Evolutionary conservation across 2,888 invertebrate genomes (phyloP).

Genomic region (Apotomis capreana): DNA sequence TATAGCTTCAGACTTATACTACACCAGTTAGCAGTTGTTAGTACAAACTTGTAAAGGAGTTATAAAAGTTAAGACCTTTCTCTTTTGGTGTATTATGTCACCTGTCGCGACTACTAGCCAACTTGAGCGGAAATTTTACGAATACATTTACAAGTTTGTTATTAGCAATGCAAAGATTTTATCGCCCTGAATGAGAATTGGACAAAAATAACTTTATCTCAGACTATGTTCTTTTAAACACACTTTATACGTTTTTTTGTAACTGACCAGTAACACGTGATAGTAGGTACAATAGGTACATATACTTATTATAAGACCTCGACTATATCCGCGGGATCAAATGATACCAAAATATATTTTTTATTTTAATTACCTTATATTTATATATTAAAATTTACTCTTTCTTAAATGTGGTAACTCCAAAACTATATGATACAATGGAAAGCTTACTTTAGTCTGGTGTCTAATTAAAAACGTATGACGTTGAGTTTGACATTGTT

Average conservation of each 20-base stretch:
- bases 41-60: background rate
- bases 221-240: background rate
- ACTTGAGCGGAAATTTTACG: conserved; percentile 37
- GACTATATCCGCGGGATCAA: too few relatives aligned
- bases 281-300: too few relatives aligned
- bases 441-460: too few relatives aligned
- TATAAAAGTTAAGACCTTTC: background rate
- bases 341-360: too few relatives aligned
- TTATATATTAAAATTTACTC: too few relatives aligned
- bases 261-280: too few relatives aligned
- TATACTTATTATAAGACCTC: too few relatives aligned
- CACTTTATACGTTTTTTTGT: background rate
- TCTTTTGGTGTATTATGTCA: background rate
- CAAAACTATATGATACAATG: too few relatives aligned
- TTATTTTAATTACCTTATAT: too few relatives aligned
- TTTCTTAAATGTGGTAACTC: too few relatives aligned
- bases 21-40: background rate
- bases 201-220: conserved; percentile 12
- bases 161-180: conserved; percentile 28
- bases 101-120: conserved; percentile 6
- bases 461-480: too few relatives aligned
- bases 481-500: too few relatives aligned
- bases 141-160: conserved; percentile 36
- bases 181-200: conserved; percentile 11
- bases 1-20: background rate